Evolutionary conservation across 2,888 invertebrate species (phyloP).

Genomic region (Ganaspis brasiliensis): DNA sequence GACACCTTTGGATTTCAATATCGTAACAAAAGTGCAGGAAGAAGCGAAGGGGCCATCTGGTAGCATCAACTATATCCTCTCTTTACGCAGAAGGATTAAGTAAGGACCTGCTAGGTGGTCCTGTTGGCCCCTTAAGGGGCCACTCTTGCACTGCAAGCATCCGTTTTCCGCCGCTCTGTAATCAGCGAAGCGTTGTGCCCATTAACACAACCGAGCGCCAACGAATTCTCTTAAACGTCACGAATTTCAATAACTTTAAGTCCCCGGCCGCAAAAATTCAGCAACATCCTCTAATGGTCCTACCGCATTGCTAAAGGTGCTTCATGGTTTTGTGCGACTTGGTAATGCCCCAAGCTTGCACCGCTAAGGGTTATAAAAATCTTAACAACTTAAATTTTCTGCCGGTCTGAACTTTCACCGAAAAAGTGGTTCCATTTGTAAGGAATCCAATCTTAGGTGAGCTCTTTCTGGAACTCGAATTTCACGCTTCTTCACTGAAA

Average conservation of each 20-base stretch:
- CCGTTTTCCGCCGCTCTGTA: constrained; percentile 70
- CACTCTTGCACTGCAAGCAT: constrained; percentile 50
- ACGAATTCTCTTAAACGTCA: constrained; percentile 21
- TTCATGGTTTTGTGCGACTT: constrained; percentile 20
- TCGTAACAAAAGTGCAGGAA: background rate
- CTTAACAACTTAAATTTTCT: constrained; percentile 35
- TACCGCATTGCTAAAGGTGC: constrained; percentile 39
- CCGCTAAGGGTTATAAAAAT: constrained; percentile 34
- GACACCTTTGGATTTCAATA: constrained; percentile 62
- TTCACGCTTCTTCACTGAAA: constrained; percentile 37
- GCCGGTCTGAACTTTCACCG: constrained; percentile 33
- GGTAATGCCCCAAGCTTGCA: constrained; percentile 32
- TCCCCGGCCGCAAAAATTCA: constrained; percentile 34
- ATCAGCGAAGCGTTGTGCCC: constrained; percentile 67
- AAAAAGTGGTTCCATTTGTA: constrained; percentile 40
- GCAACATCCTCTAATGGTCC: constrained; percentile 39
- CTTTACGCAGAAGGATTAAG: constrained; percentile 63
- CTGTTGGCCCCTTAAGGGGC: constrained; percentile 59
- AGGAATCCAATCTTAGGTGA: constrained; percentile 1
- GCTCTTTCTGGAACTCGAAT: constrained; percentile 29
- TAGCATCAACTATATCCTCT: constrained; percentile 36
- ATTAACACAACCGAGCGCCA: constrained; percentile 39
- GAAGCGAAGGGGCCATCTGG: constrained; percentile 4
- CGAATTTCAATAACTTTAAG: constrained; percentile 42
- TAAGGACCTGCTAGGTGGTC: constrained; percentile 69